Evolutionary conservation across 2,888 invertebrate species (phyloP).

Genomic region (Alitta virens): DNA sequence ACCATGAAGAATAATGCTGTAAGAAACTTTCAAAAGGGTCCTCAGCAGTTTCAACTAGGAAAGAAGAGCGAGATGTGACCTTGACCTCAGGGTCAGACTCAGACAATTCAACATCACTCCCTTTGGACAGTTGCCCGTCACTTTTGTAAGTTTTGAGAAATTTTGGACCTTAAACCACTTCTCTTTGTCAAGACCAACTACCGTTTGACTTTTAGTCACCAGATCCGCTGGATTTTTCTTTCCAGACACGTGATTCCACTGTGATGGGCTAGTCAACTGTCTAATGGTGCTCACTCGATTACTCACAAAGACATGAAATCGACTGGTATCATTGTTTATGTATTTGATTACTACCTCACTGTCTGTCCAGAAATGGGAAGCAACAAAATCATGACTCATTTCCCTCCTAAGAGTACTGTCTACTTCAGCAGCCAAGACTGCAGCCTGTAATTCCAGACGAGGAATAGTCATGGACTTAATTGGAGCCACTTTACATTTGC

Average conservation of each 20-base stretch:
- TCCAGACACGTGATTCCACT: constrained; percentile 6
- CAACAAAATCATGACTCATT: neutral
- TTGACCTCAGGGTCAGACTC: neutral
- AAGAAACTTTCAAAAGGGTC: too few relatives aligned
- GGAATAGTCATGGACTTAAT: constrained; percentile 3
- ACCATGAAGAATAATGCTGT: too few relatives aligned
- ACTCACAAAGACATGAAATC: constrained; percentile 10
- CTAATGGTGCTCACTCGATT: constrained; percentile 8
- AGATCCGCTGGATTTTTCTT: constrained; percentile 12
- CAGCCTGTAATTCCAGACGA: constrained; percentile 10
- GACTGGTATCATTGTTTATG: constrained; percentile 7
- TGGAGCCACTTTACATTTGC: constrained; percentile 10
- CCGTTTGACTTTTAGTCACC: neutral
- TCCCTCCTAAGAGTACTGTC: constrained; percentile 3
- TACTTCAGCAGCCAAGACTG: constrained; percentile 3
- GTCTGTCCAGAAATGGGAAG: constrained; percentile 3
- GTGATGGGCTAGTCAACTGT: neutral
- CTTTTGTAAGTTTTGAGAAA: neutral
- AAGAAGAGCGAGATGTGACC: neutral
- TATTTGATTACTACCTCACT: neutral
- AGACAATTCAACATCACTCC: neutral
- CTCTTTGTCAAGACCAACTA: neutral
- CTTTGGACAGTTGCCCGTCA: neutral
- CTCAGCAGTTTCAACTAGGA: too few relatives aligned
- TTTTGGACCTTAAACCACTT: constrained; percentile 1